Evolutionary conservation across 2,113 vertebrate genomes (phyloP).

Genomic region (Epinephelus lanceolatus): DNA sequence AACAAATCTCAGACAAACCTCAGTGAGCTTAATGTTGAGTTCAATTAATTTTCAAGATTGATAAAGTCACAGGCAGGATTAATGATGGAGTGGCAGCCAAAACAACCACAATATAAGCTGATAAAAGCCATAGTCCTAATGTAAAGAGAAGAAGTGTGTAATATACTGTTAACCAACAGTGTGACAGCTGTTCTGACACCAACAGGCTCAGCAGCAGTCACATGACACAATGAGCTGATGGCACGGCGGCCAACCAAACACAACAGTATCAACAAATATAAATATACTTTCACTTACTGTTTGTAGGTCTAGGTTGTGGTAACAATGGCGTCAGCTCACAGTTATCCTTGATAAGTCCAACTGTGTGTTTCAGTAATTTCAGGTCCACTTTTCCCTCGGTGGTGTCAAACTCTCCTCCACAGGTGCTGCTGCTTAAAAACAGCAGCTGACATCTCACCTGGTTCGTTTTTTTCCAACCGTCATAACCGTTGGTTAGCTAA

Average conservation of each 20-base stretch:
- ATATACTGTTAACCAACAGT: neutral
- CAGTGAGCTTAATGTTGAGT: neutral
- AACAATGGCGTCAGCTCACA: neutral
- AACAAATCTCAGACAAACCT: neutral
- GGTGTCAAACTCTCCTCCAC: neutral
- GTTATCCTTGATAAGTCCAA: neutral
- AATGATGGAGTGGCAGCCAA: neutral
- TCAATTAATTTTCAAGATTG: neutral
- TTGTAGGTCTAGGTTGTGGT: neutral
- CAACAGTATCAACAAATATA: neutral
- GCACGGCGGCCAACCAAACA: neutral
- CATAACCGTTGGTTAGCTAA: too few relatives aligned
- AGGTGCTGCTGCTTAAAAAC: neutral
- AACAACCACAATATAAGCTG: too few relatives aligned
- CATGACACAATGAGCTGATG: neutral
- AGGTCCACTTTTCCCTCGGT: too few relatives aligned
- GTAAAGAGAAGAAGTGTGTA: neutral
- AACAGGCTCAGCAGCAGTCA: neutral
- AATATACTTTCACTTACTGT: neutral
- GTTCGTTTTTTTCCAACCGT: too few relatives aligned
- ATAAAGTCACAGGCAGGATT: neutral
- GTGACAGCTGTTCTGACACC: neutral
- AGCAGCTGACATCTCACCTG: neutral
- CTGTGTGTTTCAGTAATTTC: neutral
- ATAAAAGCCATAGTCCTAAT: neutral